Percentiles rank a stretch among this genome's conserved stretches.
phyloP scores from a whole-genome alignment of 2,888 invertebrate genomes.

The Odontomyia ornata region DNA sequence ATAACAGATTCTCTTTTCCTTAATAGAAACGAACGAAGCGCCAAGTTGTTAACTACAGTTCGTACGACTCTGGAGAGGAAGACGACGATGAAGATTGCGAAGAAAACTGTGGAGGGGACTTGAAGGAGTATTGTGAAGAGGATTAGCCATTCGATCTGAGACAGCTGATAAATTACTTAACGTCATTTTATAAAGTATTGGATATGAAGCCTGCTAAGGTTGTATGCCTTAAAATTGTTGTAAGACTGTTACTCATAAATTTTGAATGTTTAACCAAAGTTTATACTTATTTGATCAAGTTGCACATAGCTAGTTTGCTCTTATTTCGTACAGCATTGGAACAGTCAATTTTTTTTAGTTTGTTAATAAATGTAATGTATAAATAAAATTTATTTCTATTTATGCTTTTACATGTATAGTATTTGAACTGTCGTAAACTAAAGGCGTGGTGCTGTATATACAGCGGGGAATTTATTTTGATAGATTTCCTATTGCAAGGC shows the following conservation, averaged over 20 bases:
- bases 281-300: not conserved
- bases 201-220: not conserved
- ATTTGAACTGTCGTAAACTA: no score
- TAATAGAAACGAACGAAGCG: constrained; percentile 17
- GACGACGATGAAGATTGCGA: not conserved
- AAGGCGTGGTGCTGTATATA: no score
- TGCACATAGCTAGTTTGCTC: not conserved
- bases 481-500: no score
- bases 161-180: not conserved
- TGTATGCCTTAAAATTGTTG: not conserved
- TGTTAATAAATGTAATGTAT: no score
- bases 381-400: no score
- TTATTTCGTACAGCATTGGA: not conserved
- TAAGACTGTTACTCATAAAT: not conserved
- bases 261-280: not conserved
- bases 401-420: no score
- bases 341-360: not conserved
- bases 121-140: not conserved
- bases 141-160: not conserved
- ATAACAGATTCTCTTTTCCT: not conserved
- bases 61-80: not conserved
- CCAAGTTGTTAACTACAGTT: constrained; percentile 2
- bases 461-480: no score
- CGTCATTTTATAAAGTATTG: not conserved
- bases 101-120: not conserved